Evolutionary conservation across 2,888 invertebrate genomes (phyloP), one percentile per base, ranked within the genome.

Genomic region (Dynastes maya): DNA sequence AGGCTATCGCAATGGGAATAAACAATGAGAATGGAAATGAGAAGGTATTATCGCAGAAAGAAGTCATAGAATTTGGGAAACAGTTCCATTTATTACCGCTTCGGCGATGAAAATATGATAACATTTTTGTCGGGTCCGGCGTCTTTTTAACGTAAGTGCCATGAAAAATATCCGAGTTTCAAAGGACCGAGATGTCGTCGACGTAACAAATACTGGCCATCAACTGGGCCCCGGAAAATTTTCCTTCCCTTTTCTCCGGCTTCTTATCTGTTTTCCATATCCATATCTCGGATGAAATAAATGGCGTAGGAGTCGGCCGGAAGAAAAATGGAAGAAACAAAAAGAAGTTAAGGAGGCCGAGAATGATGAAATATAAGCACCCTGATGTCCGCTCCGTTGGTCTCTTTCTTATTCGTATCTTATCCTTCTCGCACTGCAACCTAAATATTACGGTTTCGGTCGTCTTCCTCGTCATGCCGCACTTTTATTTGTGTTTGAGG

Each of bases 191-290:
- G 79, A 78, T 78, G 75, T 74, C 78, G 80, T 80, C 79, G 78
- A 76, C 70, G 80, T 81, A 80, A 81, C 80, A 81, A 81, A 81
- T 80, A 79, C 76, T 71, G 71, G 78, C 49, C 76, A 80, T 80
- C 81, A 81, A 78, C 79, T 78, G 51, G 72, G 61, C 63, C 61
- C 72, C 27, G 2, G 45, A 74, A 79, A 71, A 45, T 76, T 74
- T 72, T 49, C 61, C 63, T 49, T 49, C 61, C 45, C 61, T 74
- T 49, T 63, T 40, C 22, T 61, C 55, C 72, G 77, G 78, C 76
- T 75, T 71, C 80, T 78, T 80, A 80, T 80, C 80, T 76, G 77
- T 74, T 77, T 80, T 80, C 79, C 72, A 70, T 71, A 79, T 79
- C 79, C 80, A 79, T 64, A 80, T 80, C 80, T 79, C 61, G 71